Base-by-base conservation (phyloP, 2,888 invertebrate species). In the Hypercompe scribonia region DNA sequence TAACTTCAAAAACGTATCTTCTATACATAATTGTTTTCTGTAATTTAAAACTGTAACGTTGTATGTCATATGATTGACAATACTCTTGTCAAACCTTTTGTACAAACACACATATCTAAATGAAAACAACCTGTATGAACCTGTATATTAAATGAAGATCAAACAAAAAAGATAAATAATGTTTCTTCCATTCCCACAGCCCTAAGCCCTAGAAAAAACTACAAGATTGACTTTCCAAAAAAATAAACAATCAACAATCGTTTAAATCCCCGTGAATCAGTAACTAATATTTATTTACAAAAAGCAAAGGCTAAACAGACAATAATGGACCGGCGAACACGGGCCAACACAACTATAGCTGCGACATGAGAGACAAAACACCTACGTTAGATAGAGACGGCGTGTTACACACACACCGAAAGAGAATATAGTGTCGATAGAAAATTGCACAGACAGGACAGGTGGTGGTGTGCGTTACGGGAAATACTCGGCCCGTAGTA, bases 261-360 rank as follows among this genome's bases (percentile, higher is more conserved):
- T 78, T 78, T 81, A 78, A 80, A 86, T 81, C 81, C 81, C 77
- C 73, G 78, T 81, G 79, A 80, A 82, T 82, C 80, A 77, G 78
- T 81, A 79, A 86, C 84, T 85, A 81, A 81, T 84, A 81, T 84
- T 87, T 88, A 87, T 88, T 88, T 89, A 89, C 89, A 87, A 88
- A 89, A 89, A 88, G 87, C 86, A 82, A 79, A 86, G 83, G 86
- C 87, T 90, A 90, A 91, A 87, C 89, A 91, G 88, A 90, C 89
- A 89, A 90, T 93, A 93, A 93, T 93, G 89, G 91, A 91, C 90
- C 90, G 88, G 84, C 86, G 87, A 88, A 89, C 89, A 89, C 86
- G 85, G 83, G 76, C 82, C 85, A 71, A 87, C 85, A 87, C 86
- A 89, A 86, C 87, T 88, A 87, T 88, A 84, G 77, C n/a, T 67